These are phyloP conservation scores for Poeciliopsis turneri DNA, from an alignment of 2,797 vertebrate species.

Conservation along the genomic window DNA sequence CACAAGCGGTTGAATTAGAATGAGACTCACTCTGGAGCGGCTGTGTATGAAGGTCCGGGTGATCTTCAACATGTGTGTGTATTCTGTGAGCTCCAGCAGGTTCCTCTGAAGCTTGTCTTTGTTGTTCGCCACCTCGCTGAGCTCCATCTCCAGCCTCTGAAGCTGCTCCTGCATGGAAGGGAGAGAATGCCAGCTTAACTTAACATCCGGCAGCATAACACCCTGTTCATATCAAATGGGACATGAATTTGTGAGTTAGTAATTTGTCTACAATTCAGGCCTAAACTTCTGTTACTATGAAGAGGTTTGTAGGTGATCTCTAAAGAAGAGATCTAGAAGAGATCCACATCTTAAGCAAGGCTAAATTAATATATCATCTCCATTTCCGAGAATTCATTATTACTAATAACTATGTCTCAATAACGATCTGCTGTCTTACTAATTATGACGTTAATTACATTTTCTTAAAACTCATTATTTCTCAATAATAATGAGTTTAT, in stretches of 20 bases:
- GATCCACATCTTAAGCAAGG: neutral
- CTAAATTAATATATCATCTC: neutral
- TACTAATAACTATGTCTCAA: neutral
- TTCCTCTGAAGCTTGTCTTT: constrained; percentile 94
- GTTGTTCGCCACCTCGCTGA: constrained; percentile 93
- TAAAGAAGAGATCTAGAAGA: neutral
- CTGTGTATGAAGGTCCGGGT: constrained; percentile 88
- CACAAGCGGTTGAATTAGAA: neutral
- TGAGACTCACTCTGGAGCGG: constrained; percentile 83
- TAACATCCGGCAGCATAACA: neutral
- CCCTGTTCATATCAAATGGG: neutral
- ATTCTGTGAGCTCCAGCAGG: constrained; percentile 93
- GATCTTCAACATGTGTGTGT: constrained; percentile 92
- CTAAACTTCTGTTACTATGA: neutral
- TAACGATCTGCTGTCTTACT: neutral
- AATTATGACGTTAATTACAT: neutral
- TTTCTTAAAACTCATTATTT: neutral
- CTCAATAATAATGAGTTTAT: neutral
- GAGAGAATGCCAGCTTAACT: neutral
- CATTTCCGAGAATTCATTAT: neutral
- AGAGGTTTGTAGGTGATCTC: neutral
- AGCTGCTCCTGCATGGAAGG: constrained; percentile 87
- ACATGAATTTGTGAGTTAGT: neutral
- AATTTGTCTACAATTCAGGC: neutral
- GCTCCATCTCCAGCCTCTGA: constrained; percentile 93